Evolutionary conservation across 92 coral and sea anemone genomes (phyloP).

Genomic region (Epizoanthus illoricatus): DNA sequence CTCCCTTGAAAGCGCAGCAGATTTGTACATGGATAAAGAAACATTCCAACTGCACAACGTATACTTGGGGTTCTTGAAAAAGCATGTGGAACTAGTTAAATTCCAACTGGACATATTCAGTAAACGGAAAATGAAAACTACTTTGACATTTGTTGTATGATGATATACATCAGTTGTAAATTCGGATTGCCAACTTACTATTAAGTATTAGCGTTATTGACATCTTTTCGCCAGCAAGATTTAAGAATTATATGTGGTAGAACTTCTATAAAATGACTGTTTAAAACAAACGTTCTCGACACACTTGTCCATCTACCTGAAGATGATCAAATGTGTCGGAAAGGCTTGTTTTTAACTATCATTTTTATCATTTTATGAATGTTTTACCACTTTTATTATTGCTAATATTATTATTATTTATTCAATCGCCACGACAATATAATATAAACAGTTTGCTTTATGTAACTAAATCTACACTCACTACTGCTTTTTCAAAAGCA

Average conservation of each 20-base stretch:
- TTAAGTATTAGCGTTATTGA: too few relatives aligned
- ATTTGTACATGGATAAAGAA: conserved; percentile 68
- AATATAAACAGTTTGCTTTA: too few relatives aligned
- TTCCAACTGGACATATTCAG: not conserved
- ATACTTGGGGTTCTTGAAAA: conserved; percentile 27
- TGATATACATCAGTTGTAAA: not conserved
- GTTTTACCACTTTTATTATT: too few relatives aligned
- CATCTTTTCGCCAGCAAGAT: too few relatives aligned
- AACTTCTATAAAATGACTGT: too few relatives aligned
- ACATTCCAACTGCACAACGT: conserved; percentile 43
- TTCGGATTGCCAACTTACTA: too few relatives aligned
- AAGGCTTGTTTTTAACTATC: too few relatives aligned
- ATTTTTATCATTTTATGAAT: too few relatives aligned
- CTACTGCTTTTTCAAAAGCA: not conserved
- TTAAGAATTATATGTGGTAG: too few relatives aligned
- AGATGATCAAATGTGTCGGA: too few relatives aligned
- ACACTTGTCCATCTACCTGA: too few relatives aligned
- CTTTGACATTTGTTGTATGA: not conserved
- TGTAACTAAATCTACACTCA: not conserved
- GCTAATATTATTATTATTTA: not conserved
- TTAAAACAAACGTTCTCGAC: too few relatives aligned
- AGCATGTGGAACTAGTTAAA: not conserved
- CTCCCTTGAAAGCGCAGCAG: conserved; percentile 43
- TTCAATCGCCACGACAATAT: conserved; percentile 1
- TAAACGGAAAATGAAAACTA: not conserved